Conservation (phyloP, 2,797 vertebrate species). For the Graptemys geographica region DNA sequence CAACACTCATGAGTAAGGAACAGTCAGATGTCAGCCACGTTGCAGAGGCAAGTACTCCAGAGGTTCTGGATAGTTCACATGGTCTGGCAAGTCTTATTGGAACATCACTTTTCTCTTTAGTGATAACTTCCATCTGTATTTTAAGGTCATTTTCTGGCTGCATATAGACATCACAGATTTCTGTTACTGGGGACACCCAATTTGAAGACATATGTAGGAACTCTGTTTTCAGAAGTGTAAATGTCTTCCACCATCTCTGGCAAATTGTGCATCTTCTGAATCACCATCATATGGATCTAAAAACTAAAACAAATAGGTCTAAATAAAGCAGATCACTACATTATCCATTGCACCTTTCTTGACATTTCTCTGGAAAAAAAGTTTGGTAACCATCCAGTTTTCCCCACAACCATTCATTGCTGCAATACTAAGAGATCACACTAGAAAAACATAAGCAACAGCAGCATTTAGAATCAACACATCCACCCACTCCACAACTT, state of each 20-base stretch:
- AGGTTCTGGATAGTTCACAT: constrained; percentile 7
- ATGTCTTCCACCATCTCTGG: not conserved
- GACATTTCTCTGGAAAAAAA: not conserved
- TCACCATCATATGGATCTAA: constrained; percentile 87
- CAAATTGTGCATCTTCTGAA: constrained; percentile 80
- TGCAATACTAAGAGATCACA: not conserved
- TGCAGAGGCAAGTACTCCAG: constrained; percentile 25
- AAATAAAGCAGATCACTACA: not conserved
- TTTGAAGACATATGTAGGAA: rapidly evolving
- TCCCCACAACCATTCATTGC: not conserved
- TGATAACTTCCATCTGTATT: not conserved
- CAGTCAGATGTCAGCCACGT: not conserved
- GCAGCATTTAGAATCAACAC: not conserved
- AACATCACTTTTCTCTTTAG: constrained; percentile 63
- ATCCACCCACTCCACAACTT: not conserved
- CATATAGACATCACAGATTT: constrained; percentile 32
- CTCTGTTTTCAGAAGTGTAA: not conserved
- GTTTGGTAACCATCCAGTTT: not conserved
- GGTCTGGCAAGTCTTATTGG: not conserved
- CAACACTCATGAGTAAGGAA: not conserved
- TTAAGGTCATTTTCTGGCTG: not conserved
- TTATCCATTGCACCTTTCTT: not conserved
- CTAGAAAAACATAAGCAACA: not conserved
- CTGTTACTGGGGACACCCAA: not conserved
- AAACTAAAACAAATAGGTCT: constrained; percentile 61